Evolutionary conservation across 1,140 invertebrate genomes (phyloP).

Genomic region (Zaprionus camerounensis): DNA sequence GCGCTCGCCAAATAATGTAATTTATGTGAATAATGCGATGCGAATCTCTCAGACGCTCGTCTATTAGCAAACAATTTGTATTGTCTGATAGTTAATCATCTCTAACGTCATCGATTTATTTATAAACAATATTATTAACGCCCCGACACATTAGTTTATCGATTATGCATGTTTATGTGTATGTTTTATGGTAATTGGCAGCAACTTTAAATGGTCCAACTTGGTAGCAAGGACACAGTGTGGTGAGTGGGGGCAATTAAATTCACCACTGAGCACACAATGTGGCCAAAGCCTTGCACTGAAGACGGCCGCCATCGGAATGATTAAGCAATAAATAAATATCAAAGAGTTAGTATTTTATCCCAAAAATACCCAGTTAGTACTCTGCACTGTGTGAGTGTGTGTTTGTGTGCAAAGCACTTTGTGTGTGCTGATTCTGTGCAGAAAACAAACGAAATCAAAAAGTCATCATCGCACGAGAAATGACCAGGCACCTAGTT

Average conservation of each 20-base stretch:
- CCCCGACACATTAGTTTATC: constrained; percentile 69
- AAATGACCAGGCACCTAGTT: constrained; percentile 38
- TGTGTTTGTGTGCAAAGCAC: constrained; percentile 51
- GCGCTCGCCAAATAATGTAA: constrained; percentile 78
- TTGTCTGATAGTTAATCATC: constrained; percentile 79
- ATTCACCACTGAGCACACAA: background rate
- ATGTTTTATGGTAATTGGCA: constrained; percentile 57
- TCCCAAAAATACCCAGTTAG: background rate
- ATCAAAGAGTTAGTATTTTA: background rate
- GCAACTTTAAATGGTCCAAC: constrained; percentile 43
- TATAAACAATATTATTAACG: constrained; percentile 75
- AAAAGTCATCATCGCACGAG: constrained; percentile 75
- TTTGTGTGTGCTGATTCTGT: constrained; percentile 61
- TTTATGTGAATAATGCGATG: constrained; percentile 78
- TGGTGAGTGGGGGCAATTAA: constrained; percentile 7
- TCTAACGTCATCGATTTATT: constrained; percentile 78
- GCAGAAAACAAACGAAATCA: constrained; percentile 59
- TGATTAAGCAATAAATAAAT: background rate
- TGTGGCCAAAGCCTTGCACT: constrained; percentile 4
- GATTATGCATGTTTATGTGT: constrained; percentile 54
- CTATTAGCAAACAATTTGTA: constrained; percentile 81
- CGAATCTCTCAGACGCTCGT: constrained; percentile 61
- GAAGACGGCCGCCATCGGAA: background rate
- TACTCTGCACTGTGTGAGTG: background rate
- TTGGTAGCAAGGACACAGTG: constrained; percentile 36